These are phyloP conservation scores for Pediacus dermestoides DNA, from an alignment of 2,888 invertebrate species.

Conservation along the genomic window DNA sequence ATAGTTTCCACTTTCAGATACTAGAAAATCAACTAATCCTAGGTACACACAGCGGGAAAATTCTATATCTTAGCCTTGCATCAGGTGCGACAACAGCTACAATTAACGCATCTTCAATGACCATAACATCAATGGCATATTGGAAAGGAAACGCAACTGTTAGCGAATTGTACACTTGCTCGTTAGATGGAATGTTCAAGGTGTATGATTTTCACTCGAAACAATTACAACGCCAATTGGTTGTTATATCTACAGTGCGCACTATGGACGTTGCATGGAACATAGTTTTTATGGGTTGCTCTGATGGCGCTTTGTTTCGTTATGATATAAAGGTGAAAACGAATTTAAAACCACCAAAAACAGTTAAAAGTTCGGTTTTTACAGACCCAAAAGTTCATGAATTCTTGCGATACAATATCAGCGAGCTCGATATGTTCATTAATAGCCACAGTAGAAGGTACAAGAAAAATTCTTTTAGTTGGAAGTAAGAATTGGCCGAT, in stretches of 20 bases:
- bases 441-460: constrained; percentile 70
- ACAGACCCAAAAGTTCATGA: constrained; percentile 4
- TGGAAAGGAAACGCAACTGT: constrained; percentile 40
- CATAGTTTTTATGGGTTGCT: constrained; percentile 68
- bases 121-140: constrained; percentile 61
- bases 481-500: constrained; percentile 68
- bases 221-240: constrained; percentile 54
- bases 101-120: too few species aligned
- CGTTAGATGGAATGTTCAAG: constrained; percentile 59
- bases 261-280: constrained; percentile 74
- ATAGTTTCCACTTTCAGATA: constrained; percentile 47
- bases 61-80: constrained; percentile 57
- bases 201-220: constrained; percentile 58
- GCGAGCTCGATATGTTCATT: constrained; percentile 66
- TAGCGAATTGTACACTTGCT: constrained; percentile 59
- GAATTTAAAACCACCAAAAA: too few species aligned
- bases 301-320: constrained; percentile 66
- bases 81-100: constrained; percentile 49
- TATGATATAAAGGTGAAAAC: constrained; percentile 67
- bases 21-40: constrained; percentile 59
- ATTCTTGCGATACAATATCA: constrained; percentile 28
- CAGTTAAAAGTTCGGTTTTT: too few species aligned
- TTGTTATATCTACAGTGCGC: constrained; percentile 63
- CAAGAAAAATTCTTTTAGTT: constrained; percentile 65
- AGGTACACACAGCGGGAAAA: constrained; percentile 61